These are phyloP conservation scores for Apis cerana DNA, from an alignment of 1,140 invertebrate genomes.

Conservation along the genomic window DNA sequence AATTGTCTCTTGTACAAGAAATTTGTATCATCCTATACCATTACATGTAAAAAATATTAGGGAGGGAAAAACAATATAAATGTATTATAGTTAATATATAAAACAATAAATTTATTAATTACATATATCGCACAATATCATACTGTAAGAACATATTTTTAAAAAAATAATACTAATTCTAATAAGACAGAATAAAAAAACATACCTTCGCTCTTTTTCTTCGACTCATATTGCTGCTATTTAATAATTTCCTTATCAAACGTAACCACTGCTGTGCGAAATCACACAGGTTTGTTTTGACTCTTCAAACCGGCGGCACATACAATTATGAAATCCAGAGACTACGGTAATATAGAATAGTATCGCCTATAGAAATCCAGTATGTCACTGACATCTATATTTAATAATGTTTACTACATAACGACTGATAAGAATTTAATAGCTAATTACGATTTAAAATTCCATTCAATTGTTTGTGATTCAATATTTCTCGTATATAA, in stretches of 20 bases:
- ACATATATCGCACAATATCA: not conserved
- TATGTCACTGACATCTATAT: conserved; percentile 1
- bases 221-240: conserved; percentile 83
- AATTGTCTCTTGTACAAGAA: not conserved
- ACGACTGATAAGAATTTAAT: not conserved
- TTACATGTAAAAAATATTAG: not conserved
- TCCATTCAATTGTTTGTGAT: not conserved
- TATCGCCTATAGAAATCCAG: not conserved
- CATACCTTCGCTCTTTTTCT: conserved; percentile 85
- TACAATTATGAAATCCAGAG: conserved; percentile 34
- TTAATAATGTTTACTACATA: not conserved
- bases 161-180: not conserved
- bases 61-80: not conserved
- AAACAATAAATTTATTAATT: not conserved
- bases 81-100: not conserved
- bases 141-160: not conserved
- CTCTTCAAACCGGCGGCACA: conserved; percentile 71
- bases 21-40: not conserved
- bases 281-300: conserved; percentile 73
- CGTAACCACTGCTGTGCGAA: conserved; percentile 7
- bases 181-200: not conserved
- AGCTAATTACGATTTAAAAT: not conserved
- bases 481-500: not conserved
- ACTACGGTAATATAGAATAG: conserved; percentile 24
- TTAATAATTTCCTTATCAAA: conserved; percentile 2